Evolutionary conservation across 1,140 invertebrate species (phyloP).

Genomic region (Cydia amplana): DNA sequence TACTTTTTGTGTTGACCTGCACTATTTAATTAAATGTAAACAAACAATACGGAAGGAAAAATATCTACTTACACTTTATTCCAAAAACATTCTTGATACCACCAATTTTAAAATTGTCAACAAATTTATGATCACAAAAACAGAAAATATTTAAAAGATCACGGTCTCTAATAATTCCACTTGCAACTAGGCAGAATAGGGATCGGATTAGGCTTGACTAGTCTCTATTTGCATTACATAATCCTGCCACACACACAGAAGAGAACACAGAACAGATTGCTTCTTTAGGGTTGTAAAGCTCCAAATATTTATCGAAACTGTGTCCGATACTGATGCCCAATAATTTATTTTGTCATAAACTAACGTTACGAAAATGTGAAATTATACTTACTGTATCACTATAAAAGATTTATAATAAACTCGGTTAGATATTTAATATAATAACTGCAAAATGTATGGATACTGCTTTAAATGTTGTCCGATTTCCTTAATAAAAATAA

Average conservation of each 20-base stretch:
- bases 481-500: neutral
- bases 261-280: neutral
- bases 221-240: neutral
- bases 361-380: too few species aligned
- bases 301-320: neutral
- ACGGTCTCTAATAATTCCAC: neutral
- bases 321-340: too few species aligned
- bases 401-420: neutral
- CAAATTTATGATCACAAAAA: neutral
- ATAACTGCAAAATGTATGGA: constrained; percentile 12
- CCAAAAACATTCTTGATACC: too few species aligned
- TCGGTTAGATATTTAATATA: neutral
- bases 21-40: too few species aligned
- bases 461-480: constrained; percentile 18
- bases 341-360: too few species aligned
- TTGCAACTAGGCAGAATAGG: neutral
- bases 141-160: neutral
- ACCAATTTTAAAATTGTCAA: too few species aligned
- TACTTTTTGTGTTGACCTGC: too few species aligned
- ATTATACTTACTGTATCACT: too few species aligned
- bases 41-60: too few species aligned
- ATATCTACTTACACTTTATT: too few species aligned
- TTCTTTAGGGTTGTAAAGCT: neutral
- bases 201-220: neutral
- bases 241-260: neutral